Evolutionary conservation across 2,113 vertebrate species (phyloP).

Genomic region (Haplotaxodon microlepis): DNA sequence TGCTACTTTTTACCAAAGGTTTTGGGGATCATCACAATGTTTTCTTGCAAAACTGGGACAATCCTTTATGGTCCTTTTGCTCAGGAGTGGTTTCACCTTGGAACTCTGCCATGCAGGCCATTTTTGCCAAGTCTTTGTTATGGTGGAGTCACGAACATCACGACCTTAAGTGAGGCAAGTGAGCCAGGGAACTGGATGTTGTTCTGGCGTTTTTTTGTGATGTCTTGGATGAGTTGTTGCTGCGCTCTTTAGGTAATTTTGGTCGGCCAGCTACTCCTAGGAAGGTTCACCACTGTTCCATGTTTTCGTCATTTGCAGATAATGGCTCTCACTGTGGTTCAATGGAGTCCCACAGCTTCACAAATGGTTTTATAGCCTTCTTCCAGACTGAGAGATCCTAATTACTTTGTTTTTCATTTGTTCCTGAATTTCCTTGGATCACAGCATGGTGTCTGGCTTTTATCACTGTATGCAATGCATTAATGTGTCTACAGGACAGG

Average conservation of each 20-base stretch:
- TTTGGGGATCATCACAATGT: neutral
- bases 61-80: neutral
- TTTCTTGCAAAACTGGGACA: neutral
- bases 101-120: neutral
- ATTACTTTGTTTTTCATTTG: neutral
- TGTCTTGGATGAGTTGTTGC: neutral
- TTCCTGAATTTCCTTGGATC: neutral
- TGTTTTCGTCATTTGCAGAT: neutral
- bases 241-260: neutral
- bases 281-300: neutral
- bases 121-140: neutral
- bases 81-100: neutral
- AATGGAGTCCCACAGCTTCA: neutral
- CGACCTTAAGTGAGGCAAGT: neutral
- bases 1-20: neutral
- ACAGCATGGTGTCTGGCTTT: neutral
- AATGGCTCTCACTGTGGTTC: neutral
- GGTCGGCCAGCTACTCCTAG: neutral
- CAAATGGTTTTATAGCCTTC: neutral
- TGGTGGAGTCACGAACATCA: neutral
- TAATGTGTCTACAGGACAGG: neutral
- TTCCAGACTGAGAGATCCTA: neutral
- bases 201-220: neutral
- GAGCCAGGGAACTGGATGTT: neutral
- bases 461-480: neutral